Conservation (phyloP, 2,113 vertebrate species). For the Phoenicopterus ruber region DNA sequence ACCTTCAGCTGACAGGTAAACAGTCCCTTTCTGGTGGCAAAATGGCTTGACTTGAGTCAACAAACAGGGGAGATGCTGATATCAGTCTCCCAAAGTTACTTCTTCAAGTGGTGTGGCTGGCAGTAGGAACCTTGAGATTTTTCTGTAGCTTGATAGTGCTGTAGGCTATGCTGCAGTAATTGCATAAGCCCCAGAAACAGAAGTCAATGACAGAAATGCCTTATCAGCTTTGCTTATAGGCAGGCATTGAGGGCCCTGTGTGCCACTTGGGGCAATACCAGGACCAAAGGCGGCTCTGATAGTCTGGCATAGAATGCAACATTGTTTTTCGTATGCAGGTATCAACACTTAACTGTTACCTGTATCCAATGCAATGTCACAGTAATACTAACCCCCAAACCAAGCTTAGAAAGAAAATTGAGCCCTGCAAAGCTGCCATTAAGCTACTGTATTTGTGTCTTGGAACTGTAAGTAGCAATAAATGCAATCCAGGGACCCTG, state of each 20-base stretch:
- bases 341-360: not conserved
- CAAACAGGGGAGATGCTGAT: not conserved
- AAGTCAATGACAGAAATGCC: not conserved
- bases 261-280: not conserved
- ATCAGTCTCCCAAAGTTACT: not conserved
- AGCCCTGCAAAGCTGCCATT: not conserved
- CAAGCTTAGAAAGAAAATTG: not conserved
- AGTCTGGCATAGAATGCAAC: not conserved
- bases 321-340: not conserved
- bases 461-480: not conserved
- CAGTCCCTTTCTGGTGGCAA: not conserved
- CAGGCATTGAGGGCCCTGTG: not conserved
- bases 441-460: not conserved
- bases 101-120: not conserved
- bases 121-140: not conserved
- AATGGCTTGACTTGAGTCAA: not conserved
- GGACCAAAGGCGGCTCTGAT: not conserved
- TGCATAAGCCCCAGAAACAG: not conserved
- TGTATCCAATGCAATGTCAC: not conserved
- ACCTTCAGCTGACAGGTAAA: not conserved
- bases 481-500: not conserved
- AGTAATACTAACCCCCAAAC: not conserved
- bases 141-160: not conserved
- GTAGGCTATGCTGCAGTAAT: not conserved
- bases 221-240: not conserved